A percentile compares a stretch with the other conserved stretches of the same genome.
Evolutionary conservation across 1,140 invertebrate species (phyloP).

Genomic region (Macrostomum lignano): DNA sequence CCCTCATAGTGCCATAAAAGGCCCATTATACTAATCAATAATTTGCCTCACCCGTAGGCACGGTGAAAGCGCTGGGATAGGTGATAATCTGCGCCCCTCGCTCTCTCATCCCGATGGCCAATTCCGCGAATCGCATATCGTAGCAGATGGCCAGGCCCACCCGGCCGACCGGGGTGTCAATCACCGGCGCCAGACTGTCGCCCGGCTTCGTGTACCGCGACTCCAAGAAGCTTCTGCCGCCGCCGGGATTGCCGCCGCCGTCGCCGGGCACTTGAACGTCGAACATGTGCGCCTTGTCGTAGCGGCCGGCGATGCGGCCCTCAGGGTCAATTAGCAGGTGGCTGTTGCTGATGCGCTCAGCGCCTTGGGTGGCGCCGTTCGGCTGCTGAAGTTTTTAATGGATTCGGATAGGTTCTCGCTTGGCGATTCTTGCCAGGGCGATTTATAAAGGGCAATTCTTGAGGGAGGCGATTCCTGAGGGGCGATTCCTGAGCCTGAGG

Average conservation of each 20-base stretch:
- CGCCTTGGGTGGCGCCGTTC: no score
- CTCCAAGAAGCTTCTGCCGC: slow-evolving; percentile 47
- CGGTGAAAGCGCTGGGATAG: slow-evolving; percentile 77
- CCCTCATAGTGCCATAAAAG: no score
- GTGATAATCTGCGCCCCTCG: slow-evolving; percentile 58
- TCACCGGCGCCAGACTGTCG: slow-evolving; percentile 34
- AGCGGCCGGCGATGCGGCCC: slow-evolving; percentile 46
- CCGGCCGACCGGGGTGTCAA: slow-evolving; percentile 43
- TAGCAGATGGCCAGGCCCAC: slow-evolving; percentile 52
- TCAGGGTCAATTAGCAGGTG: slow-evolving; percentile 52
- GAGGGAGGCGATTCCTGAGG: no score
- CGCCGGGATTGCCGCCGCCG: no score
- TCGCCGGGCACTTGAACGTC: slow-evolving; percentile 54
- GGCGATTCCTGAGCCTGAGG: no score
- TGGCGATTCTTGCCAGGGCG: no score
- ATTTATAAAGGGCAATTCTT: no score
- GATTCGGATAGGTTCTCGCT: no score
- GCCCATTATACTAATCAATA: no score
- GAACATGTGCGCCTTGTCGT: slow-evolving; percentile 69
- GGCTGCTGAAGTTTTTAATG: no score
- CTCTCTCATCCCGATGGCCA: slow-evolving; percentile 41
- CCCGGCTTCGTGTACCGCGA: slow-evolving; percentile 42
- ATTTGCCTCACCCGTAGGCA: no score
- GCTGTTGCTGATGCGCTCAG: slow-evolving; percentile 39
- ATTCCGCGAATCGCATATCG: slow-evolving; percentile 69